Percentiles rank a stretch among this genome's conserved stretches.
These are phyloP conservation scores for Apis cerana DNA, from an alignment of 1,140 invertebrate genomes.

Conservation along the genomic window DNA sequence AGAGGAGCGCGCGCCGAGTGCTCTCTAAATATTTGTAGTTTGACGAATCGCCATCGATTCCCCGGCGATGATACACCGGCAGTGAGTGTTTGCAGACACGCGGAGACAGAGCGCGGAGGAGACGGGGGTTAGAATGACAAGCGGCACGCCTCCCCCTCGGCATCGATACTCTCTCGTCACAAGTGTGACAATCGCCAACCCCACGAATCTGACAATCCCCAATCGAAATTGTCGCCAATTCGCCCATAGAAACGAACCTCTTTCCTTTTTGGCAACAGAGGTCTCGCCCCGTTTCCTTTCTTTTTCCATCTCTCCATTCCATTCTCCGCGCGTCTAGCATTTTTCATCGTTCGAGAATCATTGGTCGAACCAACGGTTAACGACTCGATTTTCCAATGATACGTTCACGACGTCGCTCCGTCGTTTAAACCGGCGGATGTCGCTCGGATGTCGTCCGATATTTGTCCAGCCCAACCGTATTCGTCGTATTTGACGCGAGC, in stretches of 20 bases:
- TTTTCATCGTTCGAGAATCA: no score
- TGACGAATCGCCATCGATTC: conserved; percentile 33
- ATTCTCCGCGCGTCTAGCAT: no score
- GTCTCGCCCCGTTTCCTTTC: neutral
- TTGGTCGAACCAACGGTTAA: no score
- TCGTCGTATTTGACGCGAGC: neutral
- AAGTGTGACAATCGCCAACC: conserved; percentile 18
- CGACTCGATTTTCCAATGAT: conserved; percentile 39
- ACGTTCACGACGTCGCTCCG: conserved; percentile 5
- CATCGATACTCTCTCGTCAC: conserved; percentile 48
- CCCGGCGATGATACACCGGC: conserved; percentile 7
- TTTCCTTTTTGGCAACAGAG: neutral
- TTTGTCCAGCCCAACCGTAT: no score
- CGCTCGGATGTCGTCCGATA: conserved; percentile 16
- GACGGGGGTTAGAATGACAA: conserved; percentile 3
- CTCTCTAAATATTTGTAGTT: conserved; percentile 36
- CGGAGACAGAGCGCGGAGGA: neutral
- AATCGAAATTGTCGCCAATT: conserved; percentile 25
- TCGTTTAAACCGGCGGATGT: conserved; percentile 13
- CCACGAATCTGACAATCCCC: no score
- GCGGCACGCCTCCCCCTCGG: neutral
- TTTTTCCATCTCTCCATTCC: neutral
- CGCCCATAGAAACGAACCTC: neutral
- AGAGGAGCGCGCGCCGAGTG: neutral
- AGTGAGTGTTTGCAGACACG: conserved; percentile 18